Evolutionary conservation across 2,797 vertebrate genomes (phyloP).

Genomic region (Monodelphis domestica): DNA sequence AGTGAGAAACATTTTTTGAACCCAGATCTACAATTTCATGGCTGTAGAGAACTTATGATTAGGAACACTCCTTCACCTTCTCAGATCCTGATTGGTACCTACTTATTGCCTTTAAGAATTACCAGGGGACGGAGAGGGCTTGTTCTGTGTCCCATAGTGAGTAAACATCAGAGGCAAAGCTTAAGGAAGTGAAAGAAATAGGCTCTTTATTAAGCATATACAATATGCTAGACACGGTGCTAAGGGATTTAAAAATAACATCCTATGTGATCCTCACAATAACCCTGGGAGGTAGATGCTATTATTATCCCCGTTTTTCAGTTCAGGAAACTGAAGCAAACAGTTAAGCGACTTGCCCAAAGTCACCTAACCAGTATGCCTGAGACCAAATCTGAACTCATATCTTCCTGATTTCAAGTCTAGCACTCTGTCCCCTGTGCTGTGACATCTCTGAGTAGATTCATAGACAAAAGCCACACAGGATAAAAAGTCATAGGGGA

Average conservation of each 20-base stretch:
- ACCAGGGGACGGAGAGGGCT: background rate
- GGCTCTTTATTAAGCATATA: background rate
- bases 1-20: no score
- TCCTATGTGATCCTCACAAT: background rate
- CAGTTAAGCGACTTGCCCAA: background rate
- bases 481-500: background rate
- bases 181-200: background rate
- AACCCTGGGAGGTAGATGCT: background rate
- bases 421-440: background rate
- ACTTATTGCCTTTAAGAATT: background rate
- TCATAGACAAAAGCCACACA: background rate
- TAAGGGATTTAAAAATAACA: background rate
- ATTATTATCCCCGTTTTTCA: background rate
- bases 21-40: background rate
- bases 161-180: background rate
- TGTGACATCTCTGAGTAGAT: background rate
- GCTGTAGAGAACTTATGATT: background rate
- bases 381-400: background rate
- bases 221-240: background rate
- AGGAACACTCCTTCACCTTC: background rate
- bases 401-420: background rate
- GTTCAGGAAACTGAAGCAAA: background rate
- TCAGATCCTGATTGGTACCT: background rate
- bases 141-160: background rate
- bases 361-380: background rate